These are phyloP conservation scores for Parnassius smintheus DNA, from an alignment of 2,888 invertebrate species.

Conservation along the genomic window DNA sequence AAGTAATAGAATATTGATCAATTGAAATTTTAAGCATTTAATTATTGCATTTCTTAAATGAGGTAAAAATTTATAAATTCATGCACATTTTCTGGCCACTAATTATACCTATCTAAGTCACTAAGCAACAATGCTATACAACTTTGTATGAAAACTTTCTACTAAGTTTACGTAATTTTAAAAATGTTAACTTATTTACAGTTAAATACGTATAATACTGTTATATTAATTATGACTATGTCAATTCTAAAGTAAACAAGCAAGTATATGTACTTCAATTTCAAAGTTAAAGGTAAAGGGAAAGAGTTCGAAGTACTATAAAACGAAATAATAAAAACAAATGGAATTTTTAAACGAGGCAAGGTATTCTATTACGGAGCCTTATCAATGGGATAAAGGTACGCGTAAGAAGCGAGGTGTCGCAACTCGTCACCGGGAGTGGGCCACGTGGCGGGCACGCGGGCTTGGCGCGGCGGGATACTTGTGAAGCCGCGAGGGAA, in stretches of 20 bases:
- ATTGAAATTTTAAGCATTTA: too few relatives aligned
- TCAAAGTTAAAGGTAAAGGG: not conserved
- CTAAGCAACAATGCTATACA: slow-evolving; percentile 5
- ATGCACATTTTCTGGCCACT: too few relatives aligned
- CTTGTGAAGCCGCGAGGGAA: slow-evolving; percentile 73
- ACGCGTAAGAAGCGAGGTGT: slow-evolving; percentile 48
- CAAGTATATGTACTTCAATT: too few relatives aligned
- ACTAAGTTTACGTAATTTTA: slow-evolving; percentile 12
- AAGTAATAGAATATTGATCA: too few relatives aligned
- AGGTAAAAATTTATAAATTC: too few relatives aligned
- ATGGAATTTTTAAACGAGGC: slow-evolving; percentile 44
- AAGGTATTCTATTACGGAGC: slow-evolving; percentile 55
- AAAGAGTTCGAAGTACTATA: not conserved
- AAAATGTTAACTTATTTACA: too few relatives aligned
- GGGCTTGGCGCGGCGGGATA: slow-evolving; percentile 52
- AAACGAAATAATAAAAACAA: slow-evolving; percentile 15
- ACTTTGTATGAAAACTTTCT: slow-evolving; percentile 11
- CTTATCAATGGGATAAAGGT: slow-evolving; percentile 55
- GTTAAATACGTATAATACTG: too few relatives aligned
- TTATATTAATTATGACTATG: too few relatives aligned
- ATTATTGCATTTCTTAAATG: too few relatives aligned
- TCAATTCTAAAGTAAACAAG: too few relatives aligned
- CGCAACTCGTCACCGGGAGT: slow-evolving; percentile 46
- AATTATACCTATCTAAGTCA: not conserved
- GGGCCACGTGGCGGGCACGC: slow-evolving; percentile 70